phyloP scores from a whole-genome alignment of 2,113 vertebrate species.

The Petromus typicus region DNA sequence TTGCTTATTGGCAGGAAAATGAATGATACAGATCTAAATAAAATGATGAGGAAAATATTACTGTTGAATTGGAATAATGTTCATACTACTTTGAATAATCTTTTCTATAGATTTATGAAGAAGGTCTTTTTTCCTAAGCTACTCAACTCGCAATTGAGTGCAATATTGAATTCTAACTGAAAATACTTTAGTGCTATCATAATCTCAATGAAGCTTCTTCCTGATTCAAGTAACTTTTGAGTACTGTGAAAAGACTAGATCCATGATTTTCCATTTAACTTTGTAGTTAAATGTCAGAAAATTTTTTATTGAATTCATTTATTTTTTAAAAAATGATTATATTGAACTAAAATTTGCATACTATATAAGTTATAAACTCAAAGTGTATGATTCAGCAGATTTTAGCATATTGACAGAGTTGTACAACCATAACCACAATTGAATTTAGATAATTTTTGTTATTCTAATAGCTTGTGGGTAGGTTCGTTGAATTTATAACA shows the following conservation, averaged over 20 bases:
- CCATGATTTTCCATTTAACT: neutral
- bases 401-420: neutral
- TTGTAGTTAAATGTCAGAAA: slow-evolving; percentile 8
- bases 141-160: slow-evolving; percentile 4
- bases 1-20: slow-evolving; percentile 1
- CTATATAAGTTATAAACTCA: neutral
- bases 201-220: neutral
- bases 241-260: neutral
- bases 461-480: neutral
- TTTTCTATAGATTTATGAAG: neutral
- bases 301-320: neutral
- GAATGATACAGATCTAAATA: neutral
- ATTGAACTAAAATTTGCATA: neutral
- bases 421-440: neutral
- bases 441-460: neutral
- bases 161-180: neutral
- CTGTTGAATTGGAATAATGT: neutral
- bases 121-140: slow-evolving; percentile 11
- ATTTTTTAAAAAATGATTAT: neutral
- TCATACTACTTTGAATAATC: slow-evolving; percentile 18
- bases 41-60: neutral
- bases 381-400: neutral
- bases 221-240: slow-evolving; percentile 12
- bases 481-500: neutral
- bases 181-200: neutral